These are phyloP conservation scores for Diacarnus erythraeanus DNA, from an alignment of 37 sponge, comb jelly and placozoan species.

Conservation along the genomic window DNA sequence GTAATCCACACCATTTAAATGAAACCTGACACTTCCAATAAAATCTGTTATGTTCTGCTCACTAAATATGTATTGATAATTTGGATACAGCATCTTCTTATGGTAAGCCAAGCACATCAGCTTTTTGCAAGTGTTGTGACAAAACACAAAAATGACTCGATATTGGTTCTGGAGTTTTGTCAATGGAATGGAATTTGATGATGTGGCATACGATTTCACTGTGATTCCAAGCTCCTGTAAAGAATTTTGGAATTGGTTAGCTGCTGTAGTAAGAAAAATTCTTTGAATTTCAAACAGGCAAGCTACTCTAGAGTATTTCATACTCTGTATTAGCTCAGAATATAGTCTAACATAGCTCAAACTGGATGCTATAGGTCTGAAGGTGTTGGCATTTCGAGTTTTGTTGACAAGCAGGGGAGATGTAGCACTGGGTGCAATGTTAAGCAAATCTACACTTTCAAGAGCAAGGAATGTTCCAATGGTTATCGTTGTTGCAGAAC, in stretches of 20 bases:
- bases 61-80: slow-evolving; percentile 22
- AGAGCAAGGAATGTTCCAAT: slow-evolving; percentile 2
- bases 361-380: background rate
- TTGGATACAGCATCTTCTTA: background rate
- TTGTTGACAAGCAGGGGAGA: background rate
- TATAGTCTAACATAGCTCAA: background rate
- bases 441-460: background rate
- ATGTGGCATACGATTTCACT: background rate
- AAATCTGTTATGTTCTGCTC: background rate
- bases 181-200: background rate
- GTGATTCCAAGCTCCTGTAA: background rate
- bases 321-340: background rate
- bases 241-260: background rate
- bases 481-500: slow-evolving; percentile 18
- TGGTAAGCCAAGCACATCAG: slow-evolving; percentile 20
- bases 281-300: slow-evolving; percentile 1
- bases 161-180: background rate
- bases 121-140: background rate
- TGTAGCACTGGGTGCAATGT: slow-evolving; percentile 5
- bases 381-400: background rate
- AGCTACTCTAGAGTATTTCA: background rate
- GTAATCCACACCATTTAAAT: background rate
- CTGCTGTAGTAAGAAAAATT: background rate
- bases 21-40: background rate
- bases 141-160: slow-evolving; percentile 29